Evolutionary conservation across 1,140 invertebrate genomes (phyloP), one percentile per base, ranked within the genome.

Genomic region (Hyles vespertilio): DNA sequence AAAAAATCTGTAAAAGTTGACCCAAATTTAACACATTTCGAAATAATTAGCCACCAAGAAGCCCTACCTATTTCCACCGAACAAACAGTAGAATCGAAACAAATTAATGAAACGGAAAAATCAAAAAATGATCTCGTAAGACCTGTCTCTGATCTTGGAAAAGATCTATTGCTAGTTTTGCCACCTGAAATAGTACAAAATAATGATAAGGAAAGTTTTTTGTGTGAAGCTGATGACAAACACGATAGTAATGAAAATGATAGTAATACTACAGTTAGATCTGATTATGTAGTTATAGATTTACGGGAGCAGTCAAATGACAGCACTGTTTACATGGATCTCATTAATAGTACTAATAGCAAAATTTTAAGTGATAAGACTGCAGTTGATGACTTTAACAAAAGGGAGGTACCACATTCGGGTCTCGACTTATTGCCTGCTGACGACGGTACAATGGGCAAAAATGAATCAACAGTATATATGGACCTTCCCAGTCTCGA

Each of bases 391-490:
- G 71, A 77, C 53, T 45, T 74, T 44, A 77, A 22, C 2, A 22
- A 72, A 61, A 48, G 12, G n/a, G 52, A 54, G n/a, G 7, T 10
- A 5, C 10, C 11, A 10, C 44, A 32, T 8, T 72, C 68, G 11
- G 77, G 68, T 56, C 47, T 76, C 51, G 70, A 74, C 34, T 61
- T 59, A 32, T 59, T 69, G n/a, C 58, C 43, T 45, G 60, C 51
- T n/a, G 72, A 75, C 22, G 59, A 61, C 52, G 45, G 59, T 74
- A 63, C 43, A 59, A 63, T 79, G 8, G 34, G 66, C 5, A 77
- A 70, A 62, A 75, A 79, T 58, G 83, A 89, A 50, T 86, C 82
- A 43, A 89, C 84, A 3, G 67, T 74, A 12, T 89, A 89, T 58
- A 70, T 89, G 69, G 83, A 89, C 70, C 66, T 84, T 49, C 86